Evolutionary conservation across 2,797 vertebrate genomes (phyloP).

Genomic region (Podarcis siculus): DNA sequence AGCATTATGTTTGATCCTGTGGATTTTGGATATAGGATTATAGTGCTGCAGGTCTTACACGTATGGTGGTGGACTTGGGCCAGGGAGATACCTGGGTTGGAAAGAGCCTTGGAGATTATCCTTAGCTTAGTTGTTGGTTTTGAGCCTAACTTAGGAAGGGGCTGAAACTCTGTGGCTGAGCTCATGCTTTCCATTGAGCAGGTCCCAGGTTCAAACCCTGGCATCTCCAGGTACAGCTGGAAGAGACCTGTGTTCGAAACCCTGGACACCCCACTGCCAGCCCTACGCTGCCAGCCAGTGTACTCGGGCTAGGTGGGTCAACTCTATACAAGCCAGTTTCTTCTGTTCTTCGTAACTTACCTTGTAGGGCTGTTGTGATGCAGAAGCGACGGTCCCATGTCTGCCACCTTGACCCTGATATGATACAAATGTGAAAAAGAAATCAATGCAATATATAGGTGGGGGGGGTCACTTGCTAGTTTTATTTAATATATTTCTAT

Average conservation of each 20-base stretch:
- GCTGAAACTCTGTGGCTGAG: background rate
- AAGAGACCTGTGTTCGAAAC: background rate
- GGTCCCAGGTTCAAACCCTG: background rate
- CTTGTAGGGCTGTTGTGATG: background rate
- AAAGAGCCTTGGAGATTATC: background rate
- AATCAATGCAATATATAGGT: background rate
- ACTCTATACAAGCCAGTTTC: background rate
- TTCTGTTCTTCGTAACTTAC: background rate
- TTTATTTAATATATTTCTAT: background rate
- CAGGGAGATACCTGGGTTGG: background rate
- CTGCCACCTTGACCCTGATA: too few relatives aligned
- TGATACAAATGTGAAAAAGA: background rate
- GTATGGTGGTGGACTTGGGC: background rate
- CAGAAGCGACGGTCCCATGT: background rate
- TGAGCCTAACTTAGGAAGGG: background rate
- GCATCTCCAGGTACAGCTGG: background rate
- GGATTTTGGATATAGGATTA: background rate
- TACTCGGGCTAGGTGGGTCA: background rate
- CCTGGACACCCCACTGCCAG: background rate
- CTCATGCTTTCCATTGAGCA: background rate
- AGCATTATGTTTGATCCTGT: background rate
- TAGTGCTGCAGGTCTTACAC: background rate
- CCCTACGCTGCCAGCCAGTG: background rate
- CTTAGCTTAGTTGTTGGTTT: too few relatives aligned
- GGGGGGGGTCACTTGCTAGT: background rate